Conservation (phyloP, 2,888 invertebrate genomes). For the Kuschelorhynchus macadamiae region DNA sequence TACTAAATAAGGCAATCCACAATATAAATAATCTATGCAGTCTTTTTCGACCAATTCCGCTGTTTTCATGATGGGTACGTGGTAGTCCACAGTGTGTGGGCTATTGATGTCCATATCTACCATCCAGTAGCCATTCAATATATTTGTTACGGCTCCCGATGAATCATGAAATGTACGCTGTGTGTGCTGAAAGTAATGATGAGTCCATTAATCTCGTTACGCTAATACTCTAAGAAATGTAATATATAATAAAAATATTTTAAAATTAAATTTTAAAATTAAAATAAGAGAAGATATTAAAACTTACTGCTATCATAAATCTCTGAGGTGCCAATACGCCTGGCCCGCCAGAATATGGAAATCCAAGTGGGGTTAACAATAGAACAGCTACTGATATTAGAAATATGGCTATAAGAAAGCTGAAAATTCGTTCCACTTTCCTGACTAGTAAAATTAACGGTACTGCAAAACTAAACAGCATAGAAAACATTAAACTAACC, state of each 20-base stretch:
- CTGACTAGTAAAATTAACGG: conserved; percentile 68
- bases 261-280: background rate
- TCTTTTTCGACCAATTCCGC: conserved; percentile 69
- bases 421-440: conserved; percentile 71
- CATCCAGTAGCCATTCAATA: conserved; percentile 78
- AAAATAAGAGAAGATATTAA: no score
- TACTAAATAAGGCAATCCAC: conserved; percentile 85
- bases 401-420: conserved; percentile 71
- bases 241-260: background rate
- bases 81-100: conserved; percentile 72
- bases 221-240: no score
- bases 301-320: conserved; percentile 79
- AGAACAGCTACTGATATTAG: conserved; percentile 72
- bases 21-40: conserved; percentile 78
- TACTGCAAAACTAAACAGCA: conserved; percentile 69
- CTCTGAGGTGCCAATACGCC: conserved; percentile 79
- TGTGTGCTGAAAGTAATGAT: conserved; percentile 73
- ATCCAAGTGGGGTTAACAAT: conserved; percentile 78
- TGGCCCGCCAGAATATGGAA: conserved; percentile 80
- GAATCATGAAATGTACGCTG: conserved; percentile 74
- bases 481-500: conserved; percentile 65
- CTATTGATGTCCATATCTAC: conserved; percentile 84
- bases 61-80: conserved; percentile 72
- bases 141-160: conserved; percentile 68
- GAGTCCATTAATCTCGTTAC: no score